Base-by-base conservation (phyloP, 2,888 invertebrate genomes). In the Nomada ruficornis region DNA sequence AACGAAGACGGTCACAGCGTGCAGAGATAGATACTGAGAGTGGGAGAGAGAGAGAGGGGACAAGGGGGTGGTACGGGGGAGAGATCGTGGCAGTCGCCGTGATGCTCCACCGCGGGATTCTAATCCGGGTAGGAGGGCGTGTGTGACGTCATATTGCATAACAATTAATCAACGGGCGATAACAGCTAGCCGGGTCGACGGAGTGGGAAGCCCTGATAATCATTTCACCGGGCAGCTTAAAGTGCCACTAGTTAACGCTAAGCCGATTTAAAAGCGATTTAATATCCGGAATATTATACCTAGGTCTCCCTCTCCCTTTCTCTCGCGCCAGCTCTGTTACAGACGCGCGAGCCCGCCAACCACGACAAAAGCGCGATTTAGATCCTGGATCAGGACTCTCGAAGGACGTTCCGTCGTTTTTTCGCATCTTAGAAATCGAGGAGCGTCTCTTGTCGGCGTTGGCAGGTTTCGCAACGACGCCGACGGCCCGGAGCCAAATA, bases 261-360 rank as follows among this genome's bases (percentile, higher is more conserved):
- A 94, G 93, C 94, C 94, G 94, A 94, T 94, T 94, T 94, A 93
- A 94, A 94, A 93, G 92, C 93, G 93, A 93, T 93, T 94, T 93
- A 93, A 93, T 93, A 93, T 93, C 93, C 90, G 89, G 91, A 92
- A 92, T 92, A 91, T 92, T 93, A 92, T 92, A 92, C 91, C 91
- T 89, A 85, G 84, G 77, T 26, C 20, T 71, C 73, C 47, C 70
- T 47, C 44, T 54, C 69, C 36, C 68, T 69, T 42, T 59, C 26
- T 44, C 63, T 15, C 42, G 7, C 54, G 29, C 13, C 20, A 13
- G 15, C 59, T 36, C 60, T 10, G 20, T 50, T 13, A 55, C 47
- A 29, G 47, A 70, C 50, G 60, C 60, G 50, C 20, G 60, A 47
- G 52, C 47, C 59, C 36, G 50, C 36, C 64, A 73, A 71, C 52